phyloP scores from a whole-genome alignment of 2,797 vertebrate genomes.

The Hydrocynus forskahlii region DNA sequence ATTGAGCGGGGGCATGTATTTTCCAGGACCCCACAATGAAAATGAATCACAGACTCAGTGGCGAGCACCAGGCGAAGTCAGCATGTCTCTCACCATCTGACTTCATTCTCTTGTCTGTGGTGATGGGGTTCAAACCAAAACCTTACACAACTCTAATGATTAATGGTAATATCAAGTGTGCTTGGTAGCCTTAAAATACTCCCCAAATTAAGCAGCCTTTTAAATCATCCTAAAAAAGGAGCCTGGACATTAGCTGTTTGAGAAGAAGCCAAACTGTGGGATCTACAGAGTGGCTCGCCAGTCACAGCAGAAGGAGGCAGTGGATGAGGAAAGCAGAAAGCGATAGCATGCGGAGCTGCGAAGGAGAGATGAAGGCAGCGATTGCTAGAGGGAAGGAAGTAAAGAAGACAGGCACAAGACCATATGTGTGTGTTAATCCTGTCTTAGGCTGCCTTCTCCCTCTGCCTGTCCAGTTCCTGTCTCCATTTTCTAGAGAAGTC shows the following conservation, averaged over 20 bases:
- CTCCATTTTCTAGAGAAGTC: conserved; percentile 34
- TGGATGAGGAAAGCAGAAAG: conserved; percentile 32
- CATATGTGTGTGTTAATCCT: conserved; percentile 50
- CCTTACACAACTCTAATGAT: conserved; percentile 46
- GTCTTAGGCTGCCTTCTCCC: conserved; percentile 10
- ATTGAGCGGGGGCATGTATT: conserved; percentile 40
- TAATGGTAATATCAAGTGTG: conserved; percentile 59
- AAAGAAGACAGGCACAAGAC: conserved; percentile 39
- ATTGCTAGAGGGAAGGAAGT: conserved; percentile 58
- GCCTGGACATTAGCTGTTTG: conserved; percentile 28
- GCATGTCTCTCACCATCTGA: conserved; percentile 49
- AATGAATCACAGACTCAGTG: conserved; percentile 57
- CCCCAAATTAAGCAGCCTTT: conserved; percentile 39
- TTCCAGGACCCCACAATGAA: conserved; percentile 45
- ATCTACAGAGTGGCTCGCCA: conserved; percentile 35
- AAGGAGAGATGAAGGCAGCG: conserved; percentile 53
- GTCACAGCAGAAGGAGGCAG: conserved; percentile 13
- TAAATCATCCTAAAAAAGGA: conserved; percentile 54
- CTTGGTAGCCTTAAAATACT: conserved; percentile 52
- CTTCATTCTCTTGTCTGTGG: conserved; percentile 49
- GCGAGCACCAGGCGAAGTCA: conserved; percentile 41
- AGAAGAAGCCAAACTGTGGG: conserved; percentile 34
- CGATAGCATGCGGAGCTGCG: conserved; percentile 36
- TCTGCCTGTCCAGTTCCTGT: conserved; percentile 36
- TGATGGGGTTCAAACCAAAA: conserved; percentile 35